Evolutionary conservation across 2,888 invertebrate species (phyloP).

Genomic region (Lasioglossum leucozonium): DNA sequence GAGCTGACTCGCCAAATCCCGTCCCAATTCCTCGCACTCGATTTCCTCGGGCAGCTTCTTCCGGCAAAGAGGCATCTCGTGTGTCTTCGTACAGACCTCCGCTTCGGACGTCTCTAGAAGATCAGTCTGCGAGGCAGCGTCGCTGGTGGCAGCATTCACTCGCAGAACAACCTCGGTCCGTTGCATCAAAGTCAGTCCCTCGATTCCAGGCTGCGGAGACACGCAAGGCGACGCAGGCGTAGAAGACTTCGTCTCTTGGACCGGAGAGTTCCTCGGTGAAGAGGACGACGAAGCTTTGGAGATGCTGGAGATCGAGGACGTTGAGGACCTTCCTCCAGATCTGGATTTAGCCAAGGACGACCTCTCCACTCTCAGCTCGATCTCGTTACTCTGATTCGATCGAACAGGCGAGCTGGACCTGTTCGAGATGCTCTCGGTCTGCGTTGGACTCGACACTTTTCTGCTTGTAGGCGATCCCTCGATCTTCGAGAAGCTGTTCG

Average conservation of each 20-base stretch:
- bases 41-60: slow-evolving; percentile 90
- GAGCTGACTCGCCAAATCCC: slow-evolving; percentile 88
- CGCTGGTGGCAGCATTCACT: slow-evolving; percentile 87
- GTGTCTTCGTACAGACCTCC: slow-evolving; percentile 54
- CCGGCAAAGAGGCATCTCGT: slow-evolving; percentile 85
- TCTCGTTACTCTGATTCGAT: slow-evolving; percentile 61
- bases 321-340: slow-evolving; percentile 67
- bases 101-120: slow-evolving; percentile 76
- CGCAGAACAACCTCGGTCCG: slow-evolving; percentile 88
- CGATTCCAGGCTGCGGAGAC: slow-evolving; percentile 83
- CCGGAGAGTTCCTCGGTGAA: slow-evolving; percentile 76
- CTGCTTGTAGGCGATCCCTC: slow-evolving; percentile 60
- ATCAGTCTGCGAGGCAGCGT: slow-evolving; percentile 87
- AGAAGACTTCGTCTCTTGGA: slow-evolving; percentile 68
- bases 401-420: slow-evolving; percentile 59
- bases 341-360: slow-evolving; percentile 63
- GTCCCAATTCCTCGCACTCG: slow-evolving; percentile 90
- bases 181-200: slow-evolving; percentile 87
- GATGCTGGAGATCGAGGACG: slow-evolving; percentile 70
- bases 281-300: slow-evolving; percentile 73
- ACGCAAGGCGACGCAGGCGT: slow-evolving; percentile 75
- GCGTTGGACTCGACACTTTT: slow-evolving; percentile 82
- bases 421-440: slow-evolving; percentile 79
- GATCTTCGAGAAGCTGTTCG: slow-evolving; percentile 64
- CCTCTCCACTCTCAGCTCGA: slow-evolving; percentile 66